Evolutionary conservation across 2,113 vertebrate genomes (phyloP).

Genomic region (Brachypteracias leptosomus): DNA sequence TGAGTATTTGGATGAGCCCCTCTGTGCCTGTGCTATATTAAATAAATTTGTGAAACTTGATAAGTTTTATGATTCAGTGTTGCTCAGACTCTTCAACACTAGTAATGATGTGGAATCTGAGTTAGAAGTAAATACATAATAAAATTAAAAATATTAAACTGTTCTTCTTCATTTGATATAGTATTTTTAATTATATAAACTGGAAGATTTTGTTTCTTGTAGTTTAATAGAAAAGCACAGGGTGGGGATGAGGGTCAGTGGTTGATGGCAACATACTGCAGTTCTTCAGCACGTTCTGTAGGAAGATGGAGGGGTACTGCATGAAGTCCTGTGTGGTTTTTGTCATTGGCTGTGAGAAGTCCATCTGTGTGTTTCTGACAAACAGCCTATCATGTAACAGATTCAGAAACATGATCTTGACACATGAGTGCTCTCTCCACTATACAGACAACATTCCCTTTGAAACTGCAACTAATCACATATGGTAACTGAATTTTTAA

Average conservation of each 20-base stretch:
- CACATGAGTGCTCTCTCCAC: no score
- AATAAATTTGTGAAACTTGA: not conserved
- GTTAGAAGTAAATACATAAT: not conserved
- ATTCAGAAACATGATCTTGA: not conserved
- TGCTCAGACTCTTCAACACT: not conserved
- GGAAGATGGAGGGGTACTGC: not conserved
- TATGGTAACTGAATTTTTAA: not conserved
- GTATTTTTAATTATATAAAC: not conserved
- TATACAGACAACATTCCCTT: no score
- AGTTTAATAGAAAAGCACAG: not conserved
- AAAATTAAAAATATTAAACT: not conserved
- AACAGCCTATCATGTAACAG: accelerated
- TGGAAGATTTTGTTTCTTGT: not conserved
- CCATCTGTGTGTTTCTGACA: not conserved
- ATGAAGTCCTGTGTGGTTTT: not conserved
- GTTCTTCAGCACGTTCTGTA: not conserved
- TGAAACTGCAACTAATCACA: not conserved
- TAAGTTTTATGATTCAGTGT: not conserved
- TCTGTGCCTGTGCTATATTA: not conserved
- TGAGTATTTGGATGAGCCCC: not conserved
- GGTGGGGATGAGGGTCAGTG: not conserved
- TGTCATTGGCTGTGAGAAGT: not conserved
- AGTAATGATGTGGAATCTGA: not conserved
- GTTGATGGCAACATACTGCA: not conserved
- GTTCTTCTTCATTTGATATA: not conserved